Evolutionary conservation across 2,797 vertebrate species (phyloP).

Genomic region (Taeniopygia guttata): DNA sequence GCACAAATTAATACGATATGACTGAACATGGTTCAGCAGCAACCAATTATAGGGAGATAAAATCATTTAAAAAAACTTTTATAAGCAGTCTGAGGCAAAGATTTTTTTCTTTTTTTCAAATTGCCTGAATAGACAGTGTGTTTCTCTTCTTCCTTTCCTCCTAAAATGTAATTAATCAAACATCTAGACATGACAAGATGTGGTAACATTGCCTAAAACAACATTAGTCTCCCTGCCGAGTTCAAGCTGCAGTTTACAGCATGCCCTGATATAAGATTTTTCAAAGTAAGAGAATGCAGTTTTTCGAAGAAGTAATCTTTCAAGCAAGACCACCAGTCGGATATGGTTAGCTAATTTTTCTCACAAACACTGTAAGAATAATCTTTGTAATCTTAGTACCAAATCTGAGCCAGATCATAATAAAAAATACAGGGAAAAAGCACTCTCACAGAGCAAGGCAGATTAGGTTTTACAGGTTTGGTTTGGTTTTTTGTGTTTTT

Average conservation of each 20-base stretch:
- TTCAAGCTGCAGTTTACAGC: conserved; percentile 5
- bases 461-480: not conserved
- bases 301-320: not conserved
- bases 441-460: not conserved
- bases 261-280: conserved; percentile 8
- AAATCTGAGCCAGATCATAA: not conserved
- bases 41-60: conserved; percentile 24
- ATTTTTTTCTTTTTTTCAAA: not conserved
- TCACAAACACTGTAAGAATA: not conserved
- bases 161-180: conserved; percentile 32
- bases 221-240: not conserved
- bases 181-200: not conserved
- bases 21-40: conserved; percentile 21
- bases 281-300: not conserved
- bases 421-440: not conserved
- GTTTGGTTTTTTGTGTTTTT: not conserved
- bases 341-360: not conserved
- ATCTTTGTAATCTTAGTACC: not conserved
- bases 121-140: conserved; percentile 1
- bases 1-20: conserved; percentile 12
- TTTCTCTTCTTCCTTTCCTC: not conserved
- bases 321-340: not conserved
- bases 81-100: conserved; percentile 32
- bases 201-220: conserved; percentile 39
- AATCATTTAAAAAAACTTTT: not conserved